Base-by-base conservation (phyloP, 1,140 invertebrate genomes). In the Cepaea nemoralis region DNA sequence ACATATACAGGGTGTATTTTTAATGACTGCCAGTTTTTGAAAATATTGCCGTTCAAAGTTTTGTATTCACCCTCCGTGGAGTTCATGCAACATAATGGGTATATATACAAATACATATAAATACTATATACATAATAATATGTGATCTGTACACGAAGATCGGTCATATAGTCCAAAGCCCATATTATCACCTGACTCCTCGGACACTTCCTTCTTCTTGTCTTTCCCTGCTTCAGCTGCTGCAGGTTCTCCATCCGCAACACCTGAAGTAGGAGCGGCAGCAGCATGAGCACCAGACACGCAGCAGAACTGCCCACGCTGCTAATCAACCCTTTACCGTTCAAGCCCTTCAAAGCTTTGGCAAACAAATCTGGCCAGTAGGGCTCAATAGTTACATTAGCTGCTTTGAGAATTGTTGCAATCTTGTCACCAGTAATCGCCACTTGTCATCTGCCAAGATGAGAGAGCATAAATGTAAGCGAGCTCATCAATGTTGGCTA, bases 341-440 rank as follows among this genome's bases (percentile, higher is more conserved):
- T 92, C 99, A 99, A n/a, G n/a, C n/a, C n/a, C n/a, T n/a, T n/a
- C n/a, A n/a, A n/a, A n/a, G n/a, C n/a, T n/a, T n/a, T n/a, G 82
- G 98, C 97, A 92, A 99, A 99, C 40, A 88, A 91, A 91, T 93
- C 96, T 79, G 98, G 97, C 99, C 99, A 99, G 93, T 99, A 99
- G 31, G 98, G 98, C 91, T 99, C 99, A 35, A 99, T 95, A 70
- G 97, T 95, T 80, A 99, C 97, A 90, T 94, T 95, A 74, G 98
- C 98, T 37, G 98, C 97, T 92, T 99, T 99, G 87, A 99, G 92
- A 90, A 99, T 97, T 79, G 98, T 98, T 81, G 94, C 94, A 89
- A 99, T 98, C 93, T 99, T 99, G 88, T 99, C 98, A 86, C 96
- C 96, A 97, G 98, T 99, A 87, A 99, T 96, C 85, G 97, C 95